Base-by-base conservation (phyloP, 2,888 invertebrate species). In the Cryptocephalus primarius region DNA sequence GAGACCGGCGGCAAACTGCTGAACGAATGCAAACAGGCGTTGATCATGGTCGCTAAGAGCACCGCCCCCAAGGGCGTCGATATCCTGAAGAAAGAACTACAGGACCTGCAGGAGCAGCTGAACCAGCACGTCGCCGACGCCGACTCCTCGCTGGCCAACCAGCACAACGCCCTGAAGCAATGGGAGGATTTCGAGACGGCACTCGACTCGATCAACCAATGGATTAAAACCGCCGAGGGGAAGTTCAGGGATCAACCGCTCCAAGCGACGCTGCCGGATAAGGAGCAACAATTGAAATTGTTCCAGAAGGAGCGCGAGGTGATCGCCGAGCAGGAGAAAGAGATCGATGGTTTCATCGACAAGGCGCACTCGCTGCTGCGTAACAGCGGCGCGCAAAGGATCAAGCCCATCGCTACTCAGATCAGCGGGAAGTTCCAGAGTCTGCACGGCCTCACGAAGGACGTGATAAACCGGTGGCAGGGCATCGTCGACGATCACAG, bases 171-270 rank as follows among this genome's bases (percentile, higher is more conserved):
- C 0, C 69, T 90, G 1, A 77, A 80, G 43, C 86, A 87, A 64
- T 95, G 95, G 95, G 78, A 83, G 55, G 82, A 83, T 49, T 95
- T 93, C 67, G 94, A 95, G 64, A 76, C 78, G 40, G 81, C 82
- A 32, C 75, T 91, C 39, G 89, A 92, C 54, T 76, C 78, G 22
- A 79, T 91, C 33, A 85, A 85, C 9, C 83, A 83, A 57, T 94
- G 94, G 94, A 82, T 94, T 55, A 84, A 88, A 60, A 75, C 79
- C 32, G 83, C 84, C 65, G 94, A 95, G 72, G 77, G 82, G 8
- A 80, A 85, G 46, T 87, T 94, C 64, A 81, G 91, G 44, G 89
- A 93, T 58, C 91, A 91, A 66, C 84, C 84, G 53, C 72, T 92
- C 3, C 85, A 88, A 64, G 83, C 87, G 1, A 83, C 85, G 0